A percentile compares a stretch with the other conserved stretches of the same genome.
Evolutionary conservation across 2,113 vertebrate species (phyloP).

Genomic region (Balaeniceps rex): DNA sequence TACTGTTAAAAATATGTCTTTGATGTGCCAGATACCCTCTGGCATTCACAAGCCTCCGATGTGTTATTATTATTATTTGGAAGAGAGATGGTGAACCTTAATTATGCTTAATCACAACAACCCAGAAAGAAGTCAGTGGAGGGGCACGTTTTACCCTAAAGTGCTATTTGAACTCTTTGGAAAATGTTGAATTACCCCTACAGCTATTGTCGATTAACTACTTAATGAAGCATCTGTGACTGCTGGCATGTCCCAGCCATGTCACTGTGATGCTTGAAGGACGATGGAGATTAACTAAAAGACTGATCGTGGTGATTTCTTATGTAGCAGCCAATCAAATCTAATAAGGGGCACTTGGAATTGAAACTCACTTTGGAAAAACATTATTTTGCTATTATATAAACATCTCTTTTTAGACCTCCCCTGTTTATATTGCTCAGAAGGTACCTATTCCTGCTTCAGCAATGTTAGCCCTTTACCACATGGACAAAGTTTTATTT

Average conservation of each 20-base stretch:
- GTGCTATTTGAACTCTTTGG: conserved; percentile 23
- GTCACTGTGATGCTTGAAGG: conserved; percentile 32
- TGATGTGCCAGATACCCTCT: neutral
- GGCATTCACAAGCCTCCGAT: neutral
- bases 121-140: neutral
- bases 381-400: neutral
- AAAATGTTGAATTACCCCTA: conserved; percentile 29
- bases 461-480: neutral
- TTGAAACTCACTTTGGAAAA: neutral
- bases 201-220: conserved; percentile 14
- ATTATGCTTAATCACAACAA: neutral
- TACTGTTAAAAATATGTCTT: neutral
- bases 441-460: neutral
- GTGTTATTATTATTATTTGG: neutral
- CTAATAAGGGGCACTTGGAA: neutral
- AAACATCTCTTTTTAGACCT: neutral
- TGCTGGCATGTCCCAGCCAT: conserved; percentile 14
- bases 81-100: neutral
- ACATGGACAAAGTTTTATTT: neutral
- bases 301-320: neutral
- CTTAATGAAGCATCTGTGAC: conserved; percentile 14
- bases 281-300: neutral
- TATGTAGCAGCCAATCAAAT: neutral
- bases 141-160: neutral
- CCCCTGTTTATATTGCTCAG: neutral